phyloP scores from a whole-genome alignment of 2,797 vertebrate species.

The Peromyscus eremicus region DNA sequence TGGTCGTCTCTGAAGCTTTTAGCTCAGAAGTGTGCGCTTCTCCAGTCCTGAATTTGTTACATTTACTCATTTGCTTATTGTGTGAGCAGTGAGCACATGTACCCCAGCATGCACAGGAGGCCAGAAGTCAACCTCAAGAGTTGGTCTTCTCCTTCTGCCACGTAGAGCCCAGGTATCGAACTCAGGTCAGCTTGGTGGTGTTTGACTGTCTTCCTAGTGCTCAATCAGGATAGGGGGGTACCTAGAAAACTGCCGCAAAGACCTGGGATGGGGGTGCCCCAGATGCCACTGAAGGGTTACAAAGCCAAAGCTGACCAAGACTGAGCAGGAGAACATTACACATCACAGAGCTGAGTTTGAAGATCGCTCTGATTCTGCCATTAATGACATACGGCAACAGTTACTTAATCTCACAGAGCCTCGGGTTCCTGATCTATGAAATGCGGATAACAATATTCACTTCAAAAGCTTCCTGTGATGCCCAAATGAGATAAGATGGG shows the following conservation, averaged over 20 bases:
- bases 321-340: neutral
- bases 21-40: neutral
- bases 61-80: neutral
- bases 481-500: neutral
- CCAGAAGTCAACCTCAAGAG: neutral
- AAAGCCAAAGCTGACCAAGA: neutral
- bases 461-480: conserved; percentile 34
- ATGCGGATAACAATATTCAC: neutral
- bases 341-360: neutral
- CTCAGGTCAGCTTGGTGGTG: neutral
- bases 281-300: neutral
- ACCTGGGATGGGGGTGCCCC: neutral
- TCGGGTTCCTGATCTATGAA: conserved; percentile 1
- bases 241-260: conserved; percentile 20
- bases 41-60: neutral
- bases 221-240: neutral
- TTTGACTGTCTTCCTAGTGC: neutral
- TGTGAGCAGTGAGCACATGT: neutral
- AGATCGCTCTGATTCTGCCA: neutral
- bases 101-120: no score
- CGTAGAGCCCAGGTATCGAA: neutral
- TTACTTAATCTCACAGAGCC: neutral
- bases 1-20: neutral
- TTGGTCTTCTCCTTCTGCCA: neutral
- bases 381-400: neutral